Evolutionary conservation across 1,140 invertebrate species (phyloP), one percentile per base, ranked within the genome.

Genomic region (Hyphantria cunea): DNA sequence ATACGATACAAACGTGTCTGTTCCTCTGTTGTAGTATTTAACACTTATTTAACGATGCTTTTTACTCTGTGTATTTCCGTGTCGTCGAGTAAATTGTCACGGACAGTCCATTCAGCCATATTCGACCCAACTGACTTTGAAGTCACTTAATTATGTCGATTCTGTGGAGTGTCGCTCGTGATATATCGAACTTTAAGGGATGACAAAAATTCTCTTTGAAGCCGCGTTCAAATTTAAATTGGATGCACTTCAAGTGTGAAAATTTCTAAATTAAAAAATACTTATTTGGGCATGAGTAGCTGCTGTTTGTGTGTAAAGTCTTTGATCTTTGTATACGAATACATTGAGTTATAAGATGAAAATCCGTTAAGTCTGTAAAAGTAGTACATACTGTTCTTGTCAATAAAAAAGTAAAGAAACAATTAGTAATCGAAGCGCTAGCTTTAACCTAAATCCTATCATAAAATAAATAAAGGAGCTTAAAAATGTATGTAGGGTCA

Each of bases 81-180:
- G 50, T 59, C 53, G 50, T 66, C 69, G 60, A 37, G 32, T 62
- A 75, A 75, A 71, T 70, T 70, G 64, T 49, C 55, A 61, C 54
- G 60, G 68, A 75, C 70, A 69, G 64, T 25, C 68, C 70, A 47
- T 6, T 67, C 60, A 45, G 15, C 44, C 72, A 66, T 54, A 52
- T 63, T 41, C 54, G 15, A 11, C 51, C 50, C 53, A 33, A 49
- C 39, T 62, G 64, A 50, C 65, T 74, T 72, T 77, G 70, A 70
- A 59, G 52, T 64, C 63, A 64, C 63, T 70, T 72, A 47, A 76
- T 70, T 66, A 72, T 63, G 67, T 72, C 65, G 63, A 61, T 71
- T 67, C 56, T 63, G 41, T 25, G 17, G 51, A 47, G 48, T 64
- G 67, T 66, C 72, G 48, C 45, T 62, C 51, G 54, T 67, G 68